Percentiles rank a stretch among this genome's conserved stretches.
Conservation (phyloP, 2,113 vertebrate genomes). For the Calypte anna region DNA sequence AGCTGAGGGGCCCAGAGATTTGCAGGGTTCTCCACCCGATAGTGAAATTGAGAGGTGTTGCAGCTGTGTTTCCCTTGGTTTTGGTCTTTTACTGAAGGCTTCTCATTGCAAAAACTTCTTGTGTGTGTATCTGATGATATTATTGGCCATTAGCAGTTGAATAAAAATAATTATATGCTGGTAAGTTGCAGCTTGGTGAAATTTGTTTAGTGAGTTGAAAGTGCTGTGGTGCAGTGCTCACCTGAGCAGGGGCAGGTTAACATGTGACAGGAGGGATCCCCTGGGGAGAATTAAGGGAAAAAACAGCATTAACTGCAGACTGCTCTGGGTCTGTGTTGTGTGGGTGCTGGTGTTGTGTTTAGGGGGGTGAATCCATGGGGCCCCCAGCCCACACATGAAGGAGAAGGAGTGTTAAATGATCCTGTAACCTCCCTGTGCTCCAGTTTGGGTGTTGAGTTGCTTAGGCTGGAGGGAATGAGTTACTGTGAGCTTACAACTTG, state of each 20-base stretch:
- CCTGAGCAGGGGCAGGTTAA: neutral
- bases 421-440: neutral
- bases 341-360: neutral
- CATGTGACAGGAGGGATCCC: neutral
- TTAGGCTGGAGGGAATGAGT: neutral
- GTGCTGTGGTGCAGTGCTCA: neutral
- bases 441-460: neutral
- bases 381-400: neutral
- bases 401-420: neutral
- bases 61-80: neutral
- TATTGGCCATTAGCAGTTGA: neutral
- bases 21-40: neutral
- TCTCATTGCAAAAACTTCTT: conserved; percentile 15
- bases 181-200: neutral
- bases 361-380: neutral
- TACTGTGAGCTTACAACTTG: neutral
- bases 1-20: too few species aligned
- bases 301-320: neutral
- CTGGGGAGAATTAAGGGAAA: neutral
- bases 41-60: neutral
- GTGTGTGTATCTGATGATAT: neutral
- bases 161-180: neutral
- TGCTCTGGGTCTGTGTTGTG: neutral
- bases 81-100: neutral
- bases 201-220: neutral